Conservation (phyloP, 2,797 vertebrate genomes). For the Dromococcyx pavoninus region DNA sequence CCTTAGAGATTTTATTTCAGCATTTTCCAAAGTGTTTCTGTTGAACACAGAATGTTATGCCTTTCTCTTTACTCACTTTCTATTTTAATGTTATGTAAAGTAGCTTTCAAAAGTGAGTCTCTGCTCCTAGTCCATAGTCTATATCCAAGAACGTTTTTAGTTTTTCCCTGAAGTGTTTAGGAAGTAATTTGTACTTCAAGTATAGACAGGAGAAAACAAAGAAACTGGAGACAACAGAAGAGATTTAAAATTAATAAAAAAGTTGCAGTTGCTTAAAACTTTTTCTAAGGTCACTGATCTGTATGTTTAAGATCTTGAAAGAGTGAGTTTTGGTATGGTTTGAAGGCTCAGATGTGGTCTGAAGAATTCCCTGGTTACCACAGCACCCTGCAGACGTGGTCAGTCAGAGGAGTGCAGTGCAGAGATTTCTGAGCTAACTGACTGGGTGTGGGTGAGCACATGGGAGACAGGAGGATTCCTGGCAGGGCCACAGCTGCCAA, state of each 20-base stretch:
- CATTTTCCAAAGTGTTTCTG: not conserved
- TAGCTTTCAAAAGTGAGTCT: slow-evolving; percentile 25
- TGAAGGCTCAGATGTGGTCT: not conserved
- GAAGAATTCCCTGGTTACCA: not conserved
- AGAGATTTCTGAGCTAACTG: not conserved
- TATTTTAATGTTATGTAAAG: slow-evolving; percentile 3
- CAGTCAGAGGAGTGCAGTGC: not conserved
- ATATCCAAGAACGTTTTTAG: not conserved
- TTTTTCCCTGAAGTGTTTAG: slow-evolving; percentile 21
- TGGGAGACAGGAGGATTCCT: not conserved
- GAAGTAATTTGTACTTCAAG: slow-evolving; percentile 9
- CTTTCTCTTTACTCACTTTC: not conserved
- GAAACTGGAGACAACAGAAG: not conserved
- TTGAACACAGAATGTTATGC: not conserved
- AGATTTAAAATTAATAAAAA: not conserved
- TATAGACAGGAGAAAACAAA: not conserved
- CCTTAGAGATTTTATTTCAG: not conserved
- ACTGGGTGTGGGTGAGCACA: accelerated
- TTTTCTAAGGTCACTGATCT: not conserved
- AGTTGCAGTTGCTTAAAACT: not conserved
- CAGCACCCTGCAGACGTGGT: accelerated
- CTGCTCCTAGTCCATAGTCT: not conserved
- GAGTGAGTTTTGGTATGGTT: not conserved
- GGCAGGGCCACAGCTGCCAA: not conserved
- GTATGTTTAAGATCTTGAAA: not conserved